Percentiles rank a stretch among this genome's conserved stretches.
These are phyloP conservation scores for Etheostoma nigrum DNA, from an alignment of 2,797 vertebrate genomes.

Conservation along the genomic window DNA sequence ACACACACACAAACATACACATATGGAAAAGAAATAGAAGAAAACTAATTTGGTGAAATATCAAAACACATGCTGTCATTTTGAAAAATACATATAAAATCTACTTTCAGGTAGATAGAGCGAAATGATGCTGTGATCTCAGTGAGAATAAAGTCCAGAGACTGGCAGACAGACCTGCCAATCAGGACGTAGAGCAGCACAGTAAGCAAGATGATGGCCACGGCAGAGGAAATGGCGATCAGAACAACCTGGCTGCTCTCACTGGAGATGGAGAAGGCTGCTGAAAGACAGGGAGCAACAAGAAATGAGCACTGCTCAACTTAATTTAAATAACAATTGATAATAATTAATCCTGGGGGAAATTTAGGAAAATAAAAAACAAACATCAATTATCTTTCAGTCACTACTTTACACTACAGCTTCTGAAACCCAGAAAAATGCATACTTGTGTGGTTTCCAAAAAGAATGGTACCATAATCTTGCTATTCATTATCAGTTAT, in stretches of 20 bases:
- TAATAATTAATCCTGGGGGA: too few relatives aligned
- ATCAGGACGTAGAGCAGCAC: conserved; percentile 94
- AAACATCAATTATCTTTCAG: not conserved
- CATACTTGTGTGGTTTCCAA: not conserved
- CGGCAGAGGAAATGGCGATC: conserved; percentile 94
- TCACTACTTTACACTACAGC: not conserved
- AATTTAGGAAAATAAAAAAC: not conserved
- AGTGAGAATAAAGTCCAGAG: conserved; percentile 1
- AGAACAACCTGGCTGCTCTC: conserved; percentile 97
- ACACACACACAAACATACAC: conserved; percentile 21
- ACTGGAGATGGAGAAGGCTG: conserved; percentile 97
- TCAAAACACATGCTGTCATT: not conserved
- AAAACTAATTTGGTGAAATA: not conserved
- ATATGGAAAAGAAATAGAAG: not conserved
- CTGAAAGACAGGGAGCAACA: conserved; percentile 61
- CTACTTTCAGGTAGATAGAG: not conserved
- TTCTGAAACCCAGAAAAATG: not conserved
- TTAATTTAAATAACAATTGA: not conserved
- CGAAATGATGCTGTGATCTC: conserved; percentile 17
- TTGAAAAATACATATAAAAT: conserved; percentile 14
- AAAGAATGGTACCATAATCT: not conserved
- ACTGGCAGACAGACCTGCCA: conserved; percentile 88
- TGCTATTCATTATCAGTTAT: not conserved
- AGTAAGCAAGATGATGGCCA: conserved; percentile 95
- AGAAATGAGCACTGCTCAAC: not conserved